A percentile compares a stretch with the other conserved stretches of the same genome.
Evolutionary conservation across 2,113 vertebrate genomes (phyloP).

Genomic region (Rhegmatorhina hoffmannsi): DNA sequence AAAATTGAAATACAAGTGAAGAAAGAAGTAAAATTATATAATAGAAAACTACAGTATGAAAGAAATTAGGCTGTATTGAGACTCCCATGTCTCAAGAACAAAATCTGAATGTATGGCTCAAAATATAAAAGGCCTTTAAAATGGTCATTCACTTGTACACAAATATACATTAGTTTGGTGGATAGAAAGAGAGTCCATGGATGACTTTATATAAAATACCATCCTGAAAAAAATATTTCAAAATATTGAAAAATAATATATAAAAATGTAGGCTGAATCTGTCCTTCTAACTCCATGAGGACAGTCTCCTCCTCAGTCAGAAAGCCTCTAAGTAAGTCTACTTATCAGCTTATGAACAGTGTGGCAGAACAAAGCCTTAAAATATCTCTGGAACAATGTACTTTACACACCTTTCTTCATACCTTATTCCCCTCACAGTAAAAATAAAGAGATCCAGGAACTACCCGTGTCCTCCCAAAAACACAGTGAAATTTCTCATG

Average conservation of each 20-base stretch:
- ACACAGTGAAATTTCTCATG: neutral
- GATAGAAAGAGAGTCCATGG: neutral
- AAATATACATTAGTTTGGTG: neutral
- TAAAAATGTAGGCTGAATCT: neutral
- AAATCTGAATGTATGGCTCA: neutral
- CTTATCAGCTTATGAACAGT: neutral
- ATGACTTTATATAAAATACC: neutral
- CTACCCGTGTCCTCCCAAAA: neutral
- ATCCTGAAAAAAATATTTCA: neutral
- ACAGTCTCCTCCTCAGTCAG: neutral
- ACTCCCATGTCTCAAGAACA: neutral
- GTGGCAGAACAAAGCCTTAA: neutral
- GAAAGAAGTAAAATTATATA: neutral
- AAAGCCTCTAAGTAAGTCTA: neutral
- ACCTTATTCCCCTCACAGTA: neutral
- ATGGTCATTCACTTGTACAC: neutral
- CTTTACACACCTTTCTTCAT: neutral
- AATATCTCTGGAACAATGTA: neutral
- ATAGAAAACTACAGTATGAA: neutral
- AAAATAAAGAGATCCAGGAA: neutral
- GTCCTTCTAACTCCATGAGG: neutral
- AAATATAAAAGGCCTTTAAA: conserved; percentile 2
- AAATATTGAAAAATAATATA: neutral
- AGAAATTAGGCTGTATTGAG: neutral
- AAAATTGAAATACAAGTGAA: neutral